Evolutionary conservation across 2,113 vertebrate species (phyloP).

Genomic region (Azemiops feae): DNA sequence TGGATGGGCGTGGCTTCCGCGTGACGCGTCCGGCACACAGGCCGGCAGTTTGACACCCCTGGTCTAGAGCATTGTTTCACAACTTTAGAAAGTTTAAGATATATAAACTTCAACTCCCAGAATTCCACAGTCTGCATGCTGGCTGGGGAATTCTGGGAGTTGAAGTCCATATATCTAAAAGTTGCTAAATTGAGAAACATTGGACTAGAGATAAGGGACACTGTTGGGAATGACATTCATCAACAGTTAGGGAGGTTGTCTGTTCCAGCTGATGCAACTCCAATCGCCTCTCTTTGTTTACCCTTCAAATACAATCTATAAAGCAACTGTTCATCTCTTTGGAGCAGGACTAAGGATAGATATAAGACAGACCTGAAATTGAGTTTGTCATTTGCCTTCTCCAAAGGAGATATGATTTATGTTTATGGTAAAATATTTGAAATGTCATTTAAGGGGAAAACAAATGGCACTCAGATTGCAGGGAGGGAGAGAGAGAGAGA

Average conservation of each 20-base stretch:
- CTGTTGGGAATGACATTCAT: slow-evolving; percentile 51
- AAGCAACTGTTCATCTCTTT: slow-evolving; percentile 68
- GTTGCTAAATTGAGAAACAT: neutral
- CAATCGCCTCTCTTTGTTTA: slow-evolving; percentile 69
- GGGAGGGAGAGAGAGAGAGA: slow-evolving; percentile 23
- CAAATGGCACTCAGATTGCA: slow-evolving; percentile 68
- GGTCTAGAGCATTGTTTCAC: slow-evolving; percentile 34
- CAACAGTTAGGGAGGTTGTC: slow-evolving; percentile 69
- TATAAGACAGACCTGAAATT: slow-evolving; percentile 68
- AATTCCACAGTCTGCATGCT: neutral
- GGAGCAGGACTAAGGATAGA: slow-evolving; percentile 57
- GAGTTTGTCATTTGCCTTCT: slow-evolving; percentile 71
- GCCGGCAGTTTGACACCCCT: too few species aligned
- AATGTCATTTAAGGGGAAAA: slow-evolving; percentile 78
- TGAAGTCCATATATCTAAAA: neutral
- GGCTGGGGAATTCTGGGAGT: neutral
- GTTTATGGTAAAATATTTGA: slow-evolving; percentile 76
- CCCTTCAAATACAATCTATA: slow-evolving; percentile 69
- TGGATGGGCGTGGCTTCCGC: too few species aligned
- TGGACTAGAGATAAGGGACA: slow-evolving; percentile 44
- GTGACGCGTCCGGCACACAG: too few species aligned
- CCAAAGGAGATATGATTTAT: slow-evolving; percentile 77
- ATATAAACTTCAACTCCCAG: neutral
- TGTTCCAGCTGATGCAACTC: slow-evolving; percentile 68
- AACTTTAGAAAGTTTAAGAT: neutral